Evolutionary conservation across 2,888 invertebrate genomes (phyloP).

Genomic region (Papilio gigon): DNA sequence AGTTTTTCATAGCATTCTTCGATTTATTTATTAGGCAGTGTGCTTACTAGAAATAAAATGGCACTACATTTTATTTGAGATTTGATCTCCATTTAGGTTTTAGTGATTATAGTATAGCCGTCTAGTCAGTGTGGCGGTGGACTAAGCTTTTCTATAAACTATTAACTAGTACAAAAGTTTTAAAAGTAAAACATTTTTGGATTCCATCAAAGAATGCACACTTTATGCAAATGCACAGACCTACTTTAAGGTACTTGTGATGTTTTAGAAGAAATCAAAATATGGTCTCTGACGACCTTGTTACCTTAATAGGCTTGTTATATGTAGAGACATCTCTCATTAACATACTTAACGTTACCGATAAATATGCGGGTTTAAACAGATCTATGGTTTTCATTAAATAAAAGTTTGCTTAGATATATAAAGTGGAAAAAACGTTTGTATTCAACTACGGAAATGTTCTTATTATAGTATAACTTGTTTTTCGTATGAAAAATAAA

Average conservation of each 20-base stretch:
- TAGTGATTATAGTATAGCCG: too few relatives aligned
- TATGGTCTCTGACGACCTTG: constrained; percentile 2
- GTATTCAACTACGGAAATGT: too few relatives aligned
- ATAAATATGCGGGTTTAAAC: background rate
- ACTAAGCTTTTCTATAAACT: background rate
- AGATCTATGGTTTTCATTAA: background rate
- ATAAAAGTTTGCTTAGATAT: too few relatives aligned
- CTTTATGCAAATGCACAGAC: constrained; percentile 2
- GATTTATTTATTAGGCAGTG: background rate
- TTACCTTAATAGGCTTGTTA: constrained; percentile 10
- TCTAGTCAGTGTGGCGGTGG: background rate
- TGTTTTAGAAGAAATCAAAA: constrained; percentile 13
- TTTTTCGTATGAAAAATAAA: too few relatives aligned
- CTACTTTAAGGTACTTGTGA: background rate
- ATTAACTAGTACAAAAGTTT: background rate
- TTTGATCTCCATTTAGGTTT: background rate
- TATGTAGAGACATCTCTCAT: background rate
- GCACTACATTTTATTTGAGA: constrained; percentile 6
- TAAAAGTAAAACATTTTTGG: background rate
- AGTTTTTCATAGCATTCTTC: background rate
- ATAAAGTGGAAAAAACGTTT: too few relatives aligned
- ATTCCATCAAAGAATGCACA: background rate
- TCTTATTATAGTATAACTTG: too few relatives aligned
- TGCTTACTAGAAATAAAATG: background rate
- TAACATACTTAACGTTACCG: background rate